phyloP scores from a whole-genome alignment of 2,797 vertebrate species.

The Dermochelys coriacea region DNA sequence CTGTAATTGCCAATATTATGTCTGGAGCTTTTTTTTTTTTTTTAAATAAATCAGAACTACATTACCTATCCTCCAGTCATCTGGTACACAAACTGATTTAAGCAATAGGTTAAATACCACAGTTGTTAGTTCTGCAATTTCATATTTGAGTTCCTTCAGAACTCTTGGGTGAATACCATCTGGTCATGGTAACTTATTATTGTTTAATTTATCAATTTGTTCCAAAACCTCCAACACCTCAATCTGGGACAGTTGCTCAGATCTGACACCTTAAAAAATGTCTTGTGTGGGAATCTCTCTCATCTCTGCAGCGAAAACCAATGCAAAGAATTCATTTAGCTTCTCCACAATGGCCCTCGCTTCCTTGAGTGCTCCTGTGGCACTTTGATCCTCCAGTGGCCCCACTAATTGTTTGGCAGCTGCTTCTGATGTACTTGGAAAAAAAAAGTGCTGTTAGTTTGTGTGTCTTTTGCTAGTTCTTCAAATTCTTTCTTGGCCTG shows the following conservation, averaged over 20 bases:
- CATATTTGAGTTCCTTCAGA: not conserved
- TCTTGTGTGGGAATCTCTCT: not conserved
- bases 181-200: not conserved
- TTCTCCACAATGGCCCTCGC: not conserved
- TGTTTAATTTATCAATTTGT: not conserved
- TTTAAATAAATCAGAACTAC: not conserved
- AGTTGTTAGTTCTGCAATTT: not conserved
- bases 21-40: not conserved
- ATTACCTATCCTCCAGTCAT: not conserved
- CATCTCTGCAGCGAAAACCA: not conserved
- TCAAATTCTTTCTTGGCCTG: not conserved
- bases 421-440: not conserved
- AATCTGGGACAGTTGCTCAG: not conserved
- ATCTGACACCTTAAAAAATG: not conserved
- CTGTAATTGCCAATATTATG: not conserved
- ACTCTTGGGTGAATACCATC: not conserved
- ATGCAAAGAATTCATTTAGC: not conserved
- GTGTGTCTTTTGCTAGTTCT: not conserved
- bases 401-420: not conserved
- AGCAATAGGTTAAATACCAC: not conserved
- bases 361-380: not conserved
- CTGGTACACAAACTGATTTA: not conserved
- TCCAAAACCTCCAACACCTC: not conserved
- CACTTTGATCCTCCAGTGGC: not conserved
- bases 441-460: not conserved